Evolutionary conservation across 2,113 vertebrate species (phyloP).

Genomic region (Sebastes schlegelii): DNA sequence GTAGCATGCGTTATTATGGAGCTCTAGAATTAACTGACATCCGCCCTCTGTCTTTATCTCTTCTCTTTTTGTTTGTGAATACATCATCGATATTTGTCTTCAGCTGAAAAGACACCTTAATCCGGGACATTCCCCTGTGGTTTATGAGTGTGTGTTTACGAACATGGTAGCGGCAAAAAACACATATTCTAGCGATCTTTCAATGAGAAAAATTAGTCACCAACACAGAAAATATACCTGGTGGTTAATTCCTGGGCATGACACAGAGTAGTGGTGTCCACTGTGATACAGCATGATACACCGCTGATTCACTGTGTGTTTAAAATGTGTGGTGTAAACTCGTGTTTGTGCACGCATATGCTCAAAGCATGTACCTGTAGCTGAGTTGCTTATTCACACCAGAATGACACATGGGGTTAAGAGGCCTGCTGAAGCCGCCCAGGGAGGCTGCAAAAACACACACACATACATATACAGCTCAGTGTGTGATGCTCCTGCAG

Average conservation of each 20-base stretch:
- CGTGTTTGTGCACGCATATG: slow-evolving; percentile 38
- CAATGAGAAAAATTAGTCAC: slow-evolving; percentile 12
- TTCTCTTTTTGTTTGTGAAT: background rate
- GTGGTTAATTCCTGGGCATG: background rate
- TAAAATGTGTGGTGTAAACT: slow-evolving; percentile 21
- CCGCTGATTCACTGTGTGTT: slow-evolving; percentile 46
- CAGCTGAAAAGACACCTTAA: background rate
- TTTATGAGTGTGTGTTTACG: slow-evolving; percentile 5
- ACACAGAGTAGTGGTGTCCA: background rate
- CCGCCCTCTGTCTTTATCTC: slow-evolving; percentile 8
- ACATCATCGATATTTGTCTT: background rate
- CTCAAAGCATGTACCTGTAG: slow-evolving; percentile 41
- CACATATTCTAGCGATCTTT: background rate
- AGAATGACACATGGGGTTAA: slow-evolving; percentile 68
- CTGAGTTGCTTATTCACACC: slow-evolving; percentile 53
- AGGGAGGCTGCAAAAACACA: slow-evolving; percentile 4
- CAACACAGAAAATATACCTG: slow-evolving; percentile 5
- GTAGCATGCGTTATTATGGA: background rate
- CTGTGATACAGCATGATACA: background rate
- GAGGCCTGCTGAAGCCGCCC: slow-evolving; percentile 19
- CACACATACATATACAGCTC: slow-evolving; percentile 4
- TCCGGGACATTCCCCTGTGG: background rate
- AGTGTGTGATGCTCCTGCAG: slow-evolving; percentile 55
- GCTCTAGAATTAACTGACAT: slow-evolving; percentile 12
- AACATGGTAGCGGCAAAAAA: background rate